Evolutionary conservation across 2,113 vertebrate species (phyloP), one percentile per base, ranked within the genome.

Genomic region (Hyaena hyaena): DNA sequence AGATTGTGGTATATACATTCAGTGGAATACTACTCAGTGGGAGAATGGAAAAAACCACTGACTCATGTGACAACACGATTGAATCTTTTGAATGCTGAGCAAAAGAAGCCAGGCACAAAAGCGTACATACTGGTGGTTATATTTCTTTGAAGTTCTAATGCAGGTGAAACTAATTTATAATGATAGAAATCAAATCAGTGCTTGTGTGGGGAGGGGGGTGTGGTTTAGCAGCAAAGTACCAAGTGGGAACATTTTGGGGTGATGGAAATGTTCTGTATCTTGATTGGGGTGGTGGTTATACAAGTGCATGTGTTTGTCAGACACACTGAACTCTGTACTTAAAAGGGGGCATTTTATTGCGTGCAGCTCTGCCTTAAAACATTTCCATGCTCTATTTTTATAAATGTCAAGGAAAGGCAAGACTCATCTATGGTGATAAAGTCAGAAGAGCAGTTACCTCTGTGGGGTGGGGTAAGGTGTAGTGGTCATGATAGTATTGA

Each of bases 121-220:
- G 85, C 66, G 28, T 71, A 28, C 71, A 53, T 87, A 84, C 21
- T 77, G 84, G 45, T 92, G n/a, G 84, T 65, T 69, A 39, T 65
- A 83, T 88, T 53, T 95, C 92, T 77, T 92, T 88, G 83, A 84
- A 71, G 43, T 73, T 89, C 31, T 66, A 66, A 43, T 90, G 80
- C 15, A 93, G 50, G 63, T 33, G 89, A 83, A 89, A 90, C 26
- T 83, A 39, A 84, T 84, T 61, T 74, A 12, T 81, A 95, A 63
- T 81, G 48, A 74, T 39, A 61, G 80, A 82, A 86, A 45, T 69
- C 33, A 74, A 45, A 82, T 45, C 66, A 76, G 3, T 86, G 90
- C 39, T 86, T 90, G 21, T 95, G 33, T 68, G 26, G n/a, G 45
- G 45, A 23, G 17, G 19, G 35, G n/a, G 15, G 50, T 43, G 31